These are phyloP conservation scores for Antechinus stuartii DNA, from an alignment of 2,113 vertebrate genomes.

Conservation along the genomic window DNA sequence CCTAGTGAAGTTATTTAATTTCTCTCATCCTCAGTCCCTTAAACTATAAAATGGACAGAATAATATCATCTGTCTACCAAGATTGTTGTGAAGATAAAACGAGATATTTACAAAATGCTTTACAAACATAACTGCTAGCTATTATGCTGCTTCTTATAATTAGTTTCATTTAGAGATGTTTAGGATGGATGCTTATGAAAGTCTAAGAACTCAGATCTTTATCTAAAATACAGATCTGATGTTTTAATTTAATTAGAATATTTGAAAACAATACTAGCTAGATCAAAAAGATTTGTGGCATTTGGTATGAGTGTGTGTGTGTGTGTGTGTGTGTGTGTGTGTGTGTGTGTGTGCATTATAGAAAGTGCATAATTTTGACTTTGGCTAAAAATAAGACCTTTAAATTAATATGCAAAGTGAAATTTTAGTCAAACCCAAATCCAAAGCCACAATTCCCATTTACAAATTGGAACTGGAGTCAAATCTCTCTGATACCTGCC, in stretches of 20 bases:
- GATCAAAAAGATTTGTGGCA: not conserved
- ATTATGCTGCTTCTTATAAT: not conserved
- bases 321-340: not conserved
- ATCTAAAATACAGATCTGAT: not conserved
- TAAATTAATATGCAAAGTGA: conserved; percentile 28
- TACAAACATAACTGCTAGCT: not conserved
- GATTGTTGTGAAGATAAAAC: not conserved
- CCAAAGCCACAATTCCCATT: conserved; percentile 32
- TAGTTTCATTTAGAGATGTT: not conserved
- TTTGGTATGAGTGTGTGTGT: not conserved
- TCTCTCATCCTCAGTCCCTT: not conserved
- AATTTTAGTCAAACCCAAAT: conserved; percentile 49
- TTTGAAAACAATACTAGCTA: not conserved
- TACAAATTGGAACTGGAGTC: conserved; percentile 54
- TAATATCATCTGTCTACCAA: not conserved
- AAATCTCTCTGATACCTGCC: conserved; percentile 43
- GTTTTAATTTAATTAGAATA: not conserved
- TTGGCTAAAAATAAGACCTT: conserved; percentile 46
- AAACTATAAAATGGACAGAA: not conserved
- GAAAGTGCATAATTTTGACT: not conserved
- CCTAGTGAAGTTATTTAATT: not conserved
- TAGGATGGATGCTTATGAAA: not conserved
- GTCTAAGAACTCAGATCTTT: not conserved
- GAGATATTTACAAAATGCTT: not conserved
- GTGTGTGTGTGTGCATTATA: not conserved